Evolutionary conservation across 2,888 invertebrate species (phyloP).

Genomic region (Morpho achilles): DNA sequence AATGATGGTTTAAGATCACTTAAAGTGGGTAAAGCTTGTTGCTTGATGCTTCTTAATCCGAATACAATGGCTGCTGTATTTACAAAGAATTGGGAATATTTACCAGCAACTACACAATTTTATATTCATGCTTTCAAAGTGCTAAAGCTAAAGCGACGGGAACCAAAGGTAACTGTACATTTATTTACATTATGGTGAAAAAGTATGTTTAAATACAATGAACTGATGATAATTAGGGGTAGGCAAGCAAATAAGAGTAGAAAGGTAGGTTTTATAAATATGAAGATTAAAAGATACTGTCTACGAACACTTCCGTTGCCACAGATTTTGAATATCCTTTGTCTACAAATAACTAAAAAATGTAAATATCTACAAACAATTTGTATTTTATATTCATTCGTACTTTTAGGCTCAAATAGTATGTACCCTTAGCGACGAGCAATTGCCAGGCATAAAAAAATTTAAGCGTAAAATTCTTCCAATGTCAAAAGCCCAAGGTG

Average conservation of each 20-base stretch:
- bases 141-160: constrained; percentile 68
- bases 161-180: constrained; percentile 47
- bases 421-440: constrained; percentile 60
- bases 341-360: no score
- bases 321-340: no score
- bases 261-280: no score
- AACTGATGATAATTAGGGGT: no score
- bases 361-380: no score
- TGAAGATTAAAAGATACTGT: no score
- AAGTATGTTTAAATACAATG: no score
- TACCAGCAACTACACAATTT: constrained; percentile 67
- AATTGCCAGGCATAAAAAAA: constrained; percentile 45
- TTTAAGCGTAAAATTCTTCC: constrained; percentile 40
- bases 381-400: background rate
- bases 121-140: constrained; percentile 81
- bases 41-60: constrained; percentile 81
- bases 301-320: no score
- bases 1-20: constrained; percentile 73
- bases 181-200: background rate
- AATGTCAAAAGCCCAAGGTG: constrained; percentile 47
- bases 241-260: no score
- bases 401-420: constrained; percentile 50
- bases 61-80: constrained; percentile 77
- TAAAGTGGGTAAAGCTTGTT: constrained; percentile 79
- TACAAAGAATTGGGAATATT: constrained; percentile 73